These are phyloP conservation scores for Nasonia oneida DNA, from an alignment of 2,888 invertebrate genomes.

Conservation along the genomic window DNA sequence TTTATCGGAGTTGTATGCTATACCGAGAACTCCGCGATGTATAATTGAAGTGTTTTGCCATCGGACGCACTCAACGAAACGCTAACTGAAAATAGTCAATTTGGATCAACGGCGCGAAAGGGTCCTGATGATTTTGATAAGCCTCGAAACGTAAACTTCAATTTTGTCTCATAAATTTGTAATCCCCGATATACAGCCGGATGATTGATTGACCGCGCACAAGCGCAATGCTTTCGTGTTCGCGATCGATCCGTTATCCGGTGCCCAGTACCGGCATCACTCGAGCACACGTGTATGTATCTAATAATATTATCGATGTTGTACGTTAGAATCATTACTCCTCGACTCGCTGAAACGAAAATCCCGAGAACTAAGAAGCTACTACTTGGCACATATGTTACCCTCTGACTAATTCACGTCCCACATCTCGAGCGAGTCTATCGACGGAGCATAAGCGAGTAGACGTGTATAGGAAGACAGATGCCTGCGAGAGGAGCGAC, in stretches of 20 bases:
- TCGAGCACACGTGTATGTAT: background rate
- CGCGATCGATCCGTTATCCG: conserved; percentile 35
- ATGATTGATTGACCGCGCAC: conserved; percentile 25
- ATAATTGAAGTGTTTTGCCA: background rate
- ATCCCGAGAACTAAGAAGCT: background rate
- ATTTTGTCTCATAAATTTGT: conserved; percentile 37
- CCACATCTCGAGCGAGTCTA: background rate
- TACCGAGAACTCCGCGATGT: background rate
- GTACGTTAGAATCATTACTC: background rate
- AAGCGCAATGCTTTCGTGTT: background rate
- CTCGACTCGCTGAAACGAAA: background rate
- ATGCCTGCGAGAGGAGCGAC: conserved; percentile 27
- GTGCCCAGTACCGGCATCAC: background rate
- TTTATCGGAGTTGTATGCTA: background rate
- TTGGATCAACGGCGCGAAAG: too few species aligned
- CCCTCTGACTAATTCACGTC: background rate
- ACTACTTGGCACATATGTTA: background rate
- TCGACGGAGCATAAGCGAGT: background rate
- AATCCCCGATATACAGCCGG: background rate
- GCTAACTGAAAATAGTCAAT: too few species aligned
- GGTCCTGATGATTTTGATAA: too few species aligned
- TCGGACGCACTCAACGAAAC: too few species aligned
- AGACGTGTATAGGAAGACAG: background rate
- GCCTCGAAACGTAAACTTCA: background rate
- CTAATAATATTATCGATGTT: background rate